Evolutionary conservation across 1,140 invertebrate genomes (phyloP).

Genomic region (Trichoplusia ni): DNA sequence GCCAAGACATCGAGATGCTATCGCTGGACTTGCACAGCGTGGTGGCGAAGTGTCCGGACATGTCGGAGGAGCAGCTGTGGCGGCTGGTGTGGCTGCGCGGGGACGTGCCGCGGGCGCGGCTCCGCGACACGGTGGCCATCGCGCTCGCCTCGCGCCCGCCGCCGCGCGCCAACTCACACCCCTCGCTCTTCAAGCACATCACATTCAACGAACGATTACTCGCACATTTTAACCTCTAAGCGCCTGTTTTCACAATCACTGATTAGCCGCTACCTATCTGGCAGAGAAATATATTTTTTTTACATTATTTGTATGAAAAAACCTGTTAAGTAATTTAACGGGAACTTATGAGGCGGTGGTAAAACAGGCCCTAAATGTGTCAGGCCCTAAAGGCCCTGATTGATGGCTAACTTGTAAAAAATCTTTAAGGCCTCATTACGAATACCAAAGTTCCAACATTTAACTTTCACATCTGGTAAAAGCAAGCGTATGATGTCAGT

Average conservation of each 20-base stretch:
- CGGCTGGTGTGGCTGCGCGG: conserved; percentile 91
- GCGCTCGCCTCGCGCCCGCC: conserved; percentile 83
- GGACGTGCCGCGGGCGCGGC: conserved; percentile 92
- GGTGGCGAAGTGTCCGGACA: conserved; percentile 95
- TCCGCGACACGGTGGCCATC: conserved; percentile 91
- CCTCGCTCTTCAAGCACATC: conserved; percentile 80
- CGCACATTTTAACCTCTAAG: conserved; percentile 63
- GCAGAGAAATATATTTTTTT: too few relatives aligned
- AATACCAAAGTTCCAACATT: too few relatives aligned
- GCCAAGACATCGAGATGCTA: conserved; percentile 94
- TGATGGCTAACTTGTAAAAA: too few relatives aligned
- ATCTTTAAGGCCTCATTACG: too few relatives aligned
- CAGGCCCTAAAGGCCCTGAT: too few relatives aligned
- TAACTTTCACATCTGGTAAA: too few relatives aligned
- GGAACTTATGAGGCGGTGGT: too few relatives aligned
- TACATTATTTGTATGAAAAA: too few relatives aligned
- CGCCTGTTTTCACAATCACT: neutral
- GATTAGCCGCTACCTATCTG: too few relatives aligned
- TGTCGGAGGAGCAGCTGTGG: conserved; percentile 93
- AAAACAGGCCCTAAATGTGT: too few relatives aligned
- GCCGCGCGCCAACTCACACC: conserved; percentile 67
- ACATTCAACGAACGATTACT: conserved; percentile 81
- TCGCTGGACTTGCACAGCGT: conserved; percentile 94
- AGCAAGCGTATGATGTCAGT: too few relatives aligned
- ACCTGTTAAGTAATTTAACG: too few relatives aligned